These are phyloP conservation scores for Syrista parreyssii DNA, from an alignment of 2,888 invertebrate species.

Conservation along the genomic window DNA sequence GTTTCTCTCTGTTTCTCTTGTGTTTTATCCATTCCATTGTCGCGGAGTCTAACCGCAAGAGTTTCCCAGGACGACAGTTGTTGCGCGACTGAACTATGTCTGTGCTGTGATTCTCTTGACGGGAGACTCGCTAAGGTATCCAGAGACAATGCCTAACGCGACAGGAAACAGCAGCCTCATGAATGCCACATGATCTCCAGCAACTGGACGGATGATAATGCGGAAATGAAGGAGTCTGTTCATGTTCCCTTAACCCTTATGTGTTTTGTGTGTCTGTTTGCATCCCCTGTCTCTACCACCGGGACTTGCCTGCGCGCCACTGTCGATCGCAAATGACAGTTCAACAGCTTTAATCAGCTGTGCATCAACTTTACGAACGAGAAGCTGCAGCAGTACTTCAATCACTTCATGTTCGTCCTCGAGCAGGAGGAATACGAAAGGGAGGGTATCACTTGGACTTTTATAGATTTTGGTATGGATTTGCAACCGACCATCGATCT, in stretches of 20 bases:
- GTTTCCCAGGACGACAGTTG: not conserved
- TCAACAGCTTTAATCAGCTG: slow-evolving; percentile 94
- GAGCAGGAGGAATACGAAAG: slow-evolving; percentile 96
- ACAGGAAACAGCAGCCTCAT: not conserved
- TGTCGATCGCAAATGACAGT: slow-evolving; percentile 69
- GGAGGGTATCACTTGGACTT: slow-evolving; percentile 91
- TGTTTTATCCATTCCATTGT: not conserved
- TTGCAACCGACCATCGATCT: slow-evolving; percentile 91
- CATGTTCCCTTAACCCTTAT: not conserved
- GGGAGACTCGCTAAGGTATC: not conserved
- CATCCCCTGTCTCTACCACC: slow-evolving; percentile 33
- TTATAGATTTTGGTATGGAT: slow-evolving; percentile 97
- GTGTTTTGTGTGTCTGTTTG: slow-evolving; percentile 44
- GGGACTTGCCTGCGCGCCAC: slow-evolving; percentile 22
- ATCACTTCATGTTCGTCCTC: slow-evolving; percentile 95
- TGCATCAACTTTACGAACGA: slow-evolving; percentile 98
- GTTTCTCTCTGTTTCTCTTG: not conserved
- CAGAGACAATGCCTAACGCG: not conserved
- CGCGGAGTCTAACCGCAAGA: not conserved
- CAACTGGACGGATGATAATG: not conserved
- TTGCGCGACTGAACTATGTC: not conserved
- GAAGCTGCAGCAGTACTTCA: slow-evolving; percentile 95
- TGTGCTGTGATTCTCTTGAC: not conserved
- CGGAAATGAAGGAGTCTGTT: not conserved
- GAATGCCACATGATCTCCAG: not conserved